Conservation (phyloP, 2,797 vertebrate species). For the Cichlasoma orientale region DNA sequence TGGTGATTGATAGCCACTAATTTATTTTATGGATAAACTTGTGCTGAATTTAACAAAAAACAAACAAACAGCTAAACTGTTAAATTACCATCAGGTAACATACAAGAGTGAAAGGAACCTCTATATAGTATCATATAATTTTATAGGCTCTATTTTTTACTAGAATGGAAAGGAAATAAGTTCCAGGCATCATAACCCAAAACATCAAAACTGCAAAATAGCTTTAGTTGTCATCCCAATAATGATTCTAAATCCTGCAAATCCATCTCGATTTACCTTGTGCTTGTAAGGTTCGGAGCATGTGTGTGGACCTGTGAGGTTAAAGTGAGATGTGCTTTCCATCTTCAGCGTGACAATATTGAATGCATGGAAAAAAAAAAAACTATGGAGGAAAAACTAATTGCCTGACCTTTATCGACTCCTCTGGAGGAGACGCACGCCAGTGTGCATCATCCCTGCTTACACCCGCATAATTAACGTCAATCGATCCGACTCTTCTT, state of each 20-base stretch:
- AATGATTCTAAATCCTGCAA: neutral
- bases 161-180: neutral
- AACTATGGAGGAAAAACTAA: constrained; percentile 56
- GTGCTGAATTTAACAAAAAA: neutral
- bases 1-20: neutral
- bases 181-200: neutral
- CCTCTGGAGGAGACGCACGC: constrained; percentile 72
- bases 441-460: constrained; percentile 74
- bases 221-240: neutral
- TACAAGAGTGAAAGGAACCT: too few species aligned
- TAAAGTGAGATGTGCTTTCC: constrained; percentile 27
- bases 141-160: neutral
- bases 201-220: neutral
- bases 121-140: neutral
- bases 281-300: accelerated
- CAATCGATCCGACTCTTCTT: constrained; percentile 82
- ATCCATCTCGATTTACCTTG: neutral
- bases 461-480: constrained; percentile 90
- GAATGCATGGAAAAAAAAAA: constrained; percentile 40
- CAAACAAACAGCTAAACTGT: too few species aligned
- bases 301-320: neutral
- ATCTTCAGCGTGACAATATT: constrained; percentile 61
- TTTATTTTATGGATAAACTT: neutral
- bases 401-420: constrained; percentile 87
- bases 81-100: too few species aligned